Evolutionary conservation across 1,140 invertebrate genomes (phyloP).

Genomic region (Luehdorfia chinensis): DNA sequence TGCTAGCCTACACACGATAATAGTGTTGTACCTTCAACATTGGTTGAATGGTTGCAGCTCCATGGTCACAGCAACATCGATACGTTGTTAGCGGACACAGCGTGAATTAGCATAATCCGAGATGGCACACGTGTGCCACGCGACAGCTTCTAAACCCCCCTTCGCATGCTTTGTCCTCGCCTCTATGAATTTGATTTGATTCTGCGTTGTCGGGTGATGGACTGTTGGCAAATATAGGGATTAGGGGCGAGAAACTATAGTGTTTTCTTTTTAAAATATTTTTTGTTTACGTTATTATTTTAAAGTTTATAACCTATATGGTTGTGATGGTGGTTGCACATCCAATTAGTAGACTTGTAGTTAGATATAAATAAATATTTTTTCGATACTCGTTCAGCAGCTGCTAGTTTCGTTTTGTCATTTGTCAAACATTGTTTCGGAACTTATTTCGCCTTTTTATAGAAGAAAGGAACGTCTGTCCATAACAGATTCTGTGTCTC

Average conservation of each 20-base stretch:
- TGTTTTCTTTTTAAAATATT: conserved; percentile 11
- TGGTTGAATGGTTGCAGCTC: too few species aligned
- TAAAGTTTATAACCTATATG: too few species aligned
- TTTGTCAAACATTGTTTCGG: background rate
- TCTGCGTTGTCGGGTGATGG: conserved; percentile 33
- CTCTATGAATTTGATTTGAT: conserved; percentile 35
- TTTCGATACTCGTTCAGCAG: background rate
- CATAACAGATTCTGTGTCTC: too few species aligned
- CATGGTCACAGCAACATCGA: too few species aligned
- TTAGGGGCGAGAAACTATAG: conserved; percentile 18
- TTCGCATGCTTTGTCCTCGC: conserved; percentile 1
- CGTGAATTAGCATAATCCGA: conserved; percentile 14
- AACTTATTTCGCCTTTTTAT: too few species aligned
- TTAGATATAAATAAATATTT: background rate
- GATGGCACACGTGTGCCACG: conserved; percentile 37
- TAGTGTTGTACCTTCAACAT: background rate
- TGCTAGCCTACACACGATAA: too few species aligned
- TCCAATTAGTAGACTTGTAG: background rate
- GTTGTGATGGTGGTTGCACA: background rate
- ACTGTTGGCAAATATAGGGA: conserved; percentile 27
- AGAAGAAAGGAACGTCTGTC: too few species aligned
- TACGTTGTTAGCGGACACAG: background rate
- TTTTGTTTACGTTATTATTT: conserved; percentile 1
- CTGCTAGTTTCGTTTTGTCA: background rate
- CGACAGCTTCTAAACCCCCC: background rate